Conservation (phyloP, 2,113 vertebrate genomes). For the Charina bottae region DNA sequence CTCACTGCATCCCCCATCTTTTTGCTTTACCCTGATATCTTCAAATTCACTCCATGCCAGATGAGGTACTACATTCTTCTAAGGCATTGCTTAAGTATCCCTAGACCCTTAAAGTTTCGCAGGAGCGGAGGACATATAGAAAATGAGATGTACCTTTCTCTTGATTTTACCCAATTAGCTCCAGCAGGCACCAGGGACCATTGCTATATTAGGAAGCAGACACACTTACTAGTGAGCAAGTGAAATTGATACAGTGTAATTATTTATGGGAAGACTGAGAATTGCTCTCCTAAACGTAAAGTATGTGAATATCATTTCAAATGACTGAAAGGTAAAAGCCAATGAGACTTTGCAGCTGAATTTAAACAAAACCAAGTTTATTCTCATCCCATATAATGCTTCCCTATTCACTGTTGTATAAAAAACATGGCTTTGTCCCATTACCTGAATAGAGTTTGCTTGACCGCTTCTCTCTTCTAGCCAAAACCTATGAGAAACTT, state of each 20-base stretch:
- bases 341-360: background rate
- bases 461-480: constrained; percentile 41
- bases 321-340: background rate
- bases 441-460: constrained; percentile 40
- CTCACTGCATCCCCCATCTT: background rate
- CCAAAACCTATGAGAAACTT: constrained; percentile 35
- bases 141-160: background rate
- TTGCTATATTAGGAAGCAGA: background rate
- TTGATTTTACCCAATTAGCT: background rate
- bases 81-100: background rate
- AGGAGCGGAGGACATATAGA: background rate
- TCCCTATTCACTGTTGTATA: background rate
- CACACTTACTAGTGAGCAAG: background rate
- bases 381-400: background rate
- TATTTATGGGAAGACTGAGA: no score
- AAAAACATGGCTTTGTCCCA: background rate
- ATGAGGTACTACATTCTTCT: background rate
- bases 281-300: no score
- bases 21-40: background rate
- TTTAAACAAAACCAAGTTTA: background rate
- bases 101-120: background rate
- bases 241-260: background rate
- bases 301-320: no score
- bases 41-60: background rate
- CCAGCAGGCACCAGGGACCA: background rate